phyloP scores from a whole-genome alignment of 2,797 vertebrate species.

The Prunella strophiata region DNA sequence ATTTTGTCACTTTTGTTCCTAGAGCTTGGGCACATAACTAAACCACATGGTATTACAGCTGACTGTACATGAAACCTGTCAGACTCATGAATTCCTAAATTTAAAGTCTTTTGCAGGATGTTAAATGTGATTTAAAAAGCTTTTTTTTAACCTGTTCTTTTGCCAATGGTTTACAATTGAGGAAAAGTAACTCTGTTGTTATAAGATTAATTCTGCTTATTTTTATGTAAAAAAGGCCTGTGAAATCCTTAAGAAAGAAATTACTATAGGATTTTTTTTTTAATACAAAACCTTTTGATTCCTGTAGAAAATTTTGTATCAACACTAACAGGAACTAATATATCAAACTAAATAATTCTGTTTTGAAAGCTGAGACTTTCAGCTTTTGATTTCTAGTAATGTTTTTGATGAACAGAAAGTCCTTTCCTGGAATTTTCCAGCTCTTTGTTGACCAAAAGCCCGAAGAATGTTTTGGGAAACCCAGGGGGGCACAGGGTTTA shows the following conservation, averaged over 20 bases:
- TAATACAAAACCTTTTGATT: not conserved
- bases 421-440: not conserved
- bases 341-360: not conserved
- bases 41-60: not conserved
- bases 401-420: not conserved
- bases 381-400: not conserved
- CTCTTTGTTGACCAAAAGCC: not conserved
- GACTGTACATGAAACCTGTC: not conserved
- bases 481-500: accelerated
- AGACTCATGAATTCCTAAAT: not conserved
- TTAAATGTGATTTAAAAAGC: not conserved
- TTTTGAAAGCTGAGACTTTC: not conserved
- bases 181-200: not conserved
- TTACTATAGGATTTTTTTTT: not conserved
- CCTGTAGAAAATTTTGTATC: not conserved
- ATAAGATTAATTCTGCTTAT: not conserved
- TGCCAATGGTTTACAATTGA: not conserved
- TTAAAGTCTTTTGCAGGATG: not conserved
- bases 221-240: not conserved
- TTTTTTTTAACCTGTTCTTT: not conserved
- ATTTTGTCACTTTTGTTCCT: not conserved
- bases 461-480: not conserved
- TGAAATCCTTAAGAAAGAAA: not conserved
- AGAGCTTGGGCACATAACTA: not conserved
- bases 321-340: not conserved